A percentile compares a stretch with the other conserved stretches of the same genome.
These are phyloP conservation scores for Castor canadensis DNA, from an alignment of 2,113 vertebrate genomes.

Conservation along the genomic window DNA sequence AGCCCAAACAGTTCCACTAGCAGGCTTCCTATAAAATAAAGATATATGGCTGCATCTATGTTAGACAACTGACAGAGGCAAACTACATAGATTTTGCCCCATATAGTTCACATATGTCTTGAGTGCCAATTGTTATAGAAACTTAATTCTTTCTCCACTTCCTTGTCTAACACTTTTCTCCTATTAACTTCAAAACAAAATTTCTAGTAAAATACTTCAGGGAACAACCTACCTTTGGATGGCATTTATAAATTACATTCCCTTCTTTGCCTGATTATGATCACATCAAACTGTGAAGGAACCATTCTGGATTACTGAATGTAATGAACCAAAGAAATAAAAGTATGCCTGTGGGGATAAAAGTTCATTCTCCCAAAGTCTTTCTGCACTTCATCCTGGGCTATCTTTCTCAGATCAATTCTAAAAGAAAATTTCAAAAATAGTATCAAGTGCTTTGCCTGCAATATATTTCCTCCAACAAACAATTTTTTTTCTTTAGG, in stretches of 20 bases:
- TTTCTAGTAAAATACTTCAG: slow-evolving; percentile 53
- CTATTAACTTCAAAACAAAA: slow-evolving; percentile 67
- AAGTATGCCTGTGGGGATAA: slow-evolving; percentile 48
- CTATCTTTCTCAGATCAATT: slow-evolving; percentile 51
- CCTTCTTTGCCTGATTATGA: slow-evolving; percentile 33
- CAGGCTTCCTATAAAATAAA: not conserved
- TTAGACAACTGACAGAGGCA: not conserved
- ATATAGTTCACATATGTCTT: not conserved
- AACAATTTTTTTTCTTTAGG: not conserved
- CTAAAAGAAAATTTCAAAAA: slow-evolving; percentile 59
- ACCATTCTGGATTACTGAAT: slow-evolving; percentile 47
- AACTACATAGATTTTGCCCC: not conserved
- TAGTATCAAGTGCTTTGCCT: slow-evolving; percentile 27
- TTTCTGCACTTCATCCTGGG: slow-evolving; percentile 41
- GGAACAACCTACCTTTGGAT: slow-evolving; percentile 38
- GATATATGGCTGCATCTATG: not conserved
- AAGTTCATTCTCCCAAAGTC: slow-evolving; percentile 35
- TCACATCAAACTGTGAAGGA: slow-evolving; percentile 57
- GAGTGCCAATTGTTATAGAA: slow-evolving; percentile 37
- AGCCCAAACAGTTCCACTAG: not conserved
- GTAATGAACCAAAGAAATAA: slow-evolving; percentile 65
- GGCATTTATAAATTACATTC: slow-evolving; percentile 60
- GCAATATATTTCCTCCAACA: slow-evolving; percentile 25
- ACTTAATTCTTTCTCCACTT: slow-evolving; percentile 45
- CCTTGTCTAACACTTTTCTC: slow-evolving; percentile 33